Percentiles rank a stretch among this genome's conserved stretches.
These are phyloP conservation scores for cattle (Bos taurus) DNA, from an alignment of 2,113 vertebrate genomes.

Conservation along the genomic window ARS-UCD2.0 NC_037357.1:100338001-100338500, in stretches of 20 bases:
- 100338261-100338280: neutral
- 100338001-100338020: neutral
- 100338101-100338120: neutral
- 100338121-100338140: neutral
- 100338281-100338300: neutral
- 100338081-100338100: neutral
- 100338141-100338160: neutral
- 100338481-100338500: neutral
- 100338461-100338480: neutral
- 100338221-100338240: neutral
- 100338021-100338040: neutral
- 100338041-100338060: neutral
- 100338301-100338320: neutral
- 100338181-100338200: neutral
- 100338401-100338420: neutral
- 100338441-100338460: neutral
- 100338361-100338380: neutral
- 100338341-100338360: neutral
- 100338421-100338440: neutral
- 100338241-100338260: neutral
- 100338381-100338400: neutral
- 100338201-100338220: neutral
- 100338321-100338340: neutral
- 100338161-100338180: neutral
- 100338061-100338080: neutral